Percentiles rank a stretch among this genome's conserved stretches.
phyloP scores from a whole-genome alignment of 2,797 vertebrate species.

The Ctenosaura bakeri region DNA sequence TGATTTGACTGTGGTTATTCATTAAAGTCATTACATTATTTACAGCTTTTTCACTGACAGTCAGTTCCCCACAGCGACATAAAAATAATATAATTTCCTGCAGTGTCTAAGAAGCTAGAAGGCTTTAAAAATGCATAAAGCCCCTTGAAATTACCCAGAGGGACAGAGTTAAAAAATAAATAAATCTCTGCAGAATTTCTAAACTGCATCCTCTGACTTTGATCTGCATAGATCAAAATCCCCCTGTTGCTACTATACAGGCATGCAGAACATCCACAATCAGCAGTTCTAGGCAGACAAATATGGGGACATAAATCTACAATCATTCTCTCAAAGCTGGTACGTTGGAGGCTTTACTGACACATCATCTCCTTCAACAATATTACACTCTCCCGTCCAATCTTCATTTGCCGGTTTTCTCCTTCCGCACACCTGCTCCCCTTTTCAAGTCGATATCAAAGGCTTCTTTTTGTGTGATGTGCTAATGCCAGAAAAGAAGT shows the following conservation, averaged over 20 bases:
- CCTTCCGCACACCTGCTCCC: slow-evolving; percentile 41
- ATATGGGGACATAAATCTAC: slow-evolving; percentile 64
- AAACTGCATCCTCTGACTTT: slow-evolving; percentile 32
- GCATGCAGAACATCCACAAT: slow-evolving; percentile 37
- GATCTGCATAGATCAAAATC: slow-evolving; percentile 47
- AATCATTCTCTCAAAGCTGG: slow-evolving; percentile 55
- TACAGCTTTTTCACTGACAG: slow-evolving; percentile 60
- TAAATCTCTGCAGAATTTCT: slow-evolving; percentile 52
- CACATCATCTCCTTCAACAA: not conserved
- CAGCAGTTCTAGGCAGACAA: slow-evolving; percentile 64
- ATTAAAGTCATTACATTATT: slow-evolving; percentile 70
- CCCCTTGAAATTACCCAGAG: slow-evolving; percentile 62
- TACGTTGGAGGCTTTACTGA: slow-evolving; percentile 59
- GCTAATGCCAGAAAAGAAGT: slow-evolving; percentile 43
- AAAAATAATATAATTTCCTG: slow-evolving; percentile 61
- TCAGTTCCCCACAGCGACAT: slow-evolving; percentile 58
- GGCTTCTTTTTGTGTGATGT: slow-evolving; percentile 46
- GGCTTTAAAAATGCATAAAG: slow-evolving; percentile 52
- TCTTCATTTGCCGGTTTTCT: slow-evolving; percentile 51
- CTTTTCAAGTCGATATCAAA: slow-evolving; percentile 55
- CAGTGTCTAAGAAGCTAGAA: slow-evolving; percentile 62
- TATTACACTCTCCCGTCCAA: slow-evolving; percentile 47
- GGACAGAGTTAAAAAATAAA: slow-evolving; percentile 46
- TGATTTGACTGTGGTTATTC: slow-evolving; percentile 63
- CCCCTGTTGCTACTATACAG: not conserved